These are phyloP conservation scores for Xenopus petersii DNA, from an alignment of 2,797 vertebrate genomes.

Conservation along the genomic window DNA sequence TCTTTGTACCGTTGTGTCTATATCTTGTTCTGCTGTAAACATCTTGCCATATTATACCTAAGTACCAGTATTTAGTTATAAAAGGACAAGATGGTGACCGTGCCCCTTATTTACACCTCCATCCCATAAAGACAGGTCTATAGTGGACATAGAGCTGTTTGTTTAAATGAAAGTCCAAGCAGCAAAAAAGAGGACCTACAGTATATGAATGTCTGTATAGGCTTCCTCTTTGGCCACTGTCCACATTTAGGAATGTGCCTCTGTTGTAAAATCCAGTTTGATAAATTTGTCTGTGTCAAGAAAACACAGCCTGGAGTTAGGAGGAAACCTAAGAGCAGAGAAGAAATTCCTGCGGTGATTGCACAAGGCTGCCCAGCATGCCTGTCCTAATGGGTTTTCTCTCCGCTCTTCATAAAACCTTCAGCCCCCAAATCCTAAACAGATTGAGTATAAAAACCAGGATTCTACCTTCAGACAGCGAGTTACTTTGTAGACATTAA, in stretches of 20 bases:
- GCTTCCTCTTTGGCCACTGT: not conserved
- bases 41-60: too few relatives aligned
- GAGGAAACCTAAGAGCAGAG: slow-evolving; percentile 13
- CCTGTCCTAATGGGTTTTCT: not conserved
- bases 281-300: not conserved
- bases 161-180: too few relatives aligned
- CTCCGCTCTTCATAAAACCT: not conserved
- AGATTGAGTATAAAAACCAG: not conserved
- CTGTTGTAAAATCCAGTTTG: not conserved
- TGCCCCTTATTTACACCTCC: too few relatives aligned
- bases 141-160: too few relatives aligned
- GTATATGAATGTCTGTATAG: too few relatives aligned
- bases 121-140: too few relatives aligned
- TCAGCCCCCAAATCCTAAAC: not conserved
- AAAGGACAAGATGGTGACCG: too few relatives aligned
- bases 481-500: not conserved
- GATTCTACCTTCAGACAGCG: not conserved
- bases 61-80: too few relatives aligned
- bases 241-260: not conserved
- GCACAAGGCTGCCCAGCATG: not conserved
- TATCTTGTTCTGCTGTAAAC: too few relatives aligned
- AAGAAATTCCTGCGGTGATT: slow-evolving; percentile 17
- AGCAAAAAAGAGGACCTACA: too few relatives aligned
- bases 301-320: not conserved
- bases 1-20: too few relatives aligned